Base-by-base conservation (phyloP, 2,888 invertebrate genomes). In the Drosophila sordidula region DNA sequence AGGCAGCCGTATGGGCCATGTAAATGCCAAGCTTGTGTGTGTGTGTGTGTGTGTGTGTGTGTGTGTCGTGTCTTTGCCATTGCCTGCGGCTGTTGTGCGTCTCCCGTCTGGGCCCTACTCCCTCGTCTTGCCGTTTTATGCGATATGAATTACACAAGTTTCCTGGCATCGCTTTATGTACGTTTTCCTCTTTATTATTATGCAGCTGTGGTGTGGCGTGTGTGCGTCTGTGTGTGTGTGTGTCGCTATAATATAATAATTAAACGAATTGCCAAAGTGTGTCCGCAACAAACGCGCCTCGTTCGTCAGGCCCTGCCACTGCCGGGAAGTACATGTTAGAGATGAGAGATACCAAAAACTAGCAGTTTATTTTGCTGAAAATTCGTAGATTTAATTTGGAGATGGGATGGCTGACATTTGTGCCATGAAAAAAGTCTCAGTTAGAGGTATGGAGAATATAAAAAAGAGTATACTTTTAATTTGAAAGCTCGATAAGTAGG, bases 181-280 rank as follows among this genome's bases (percentile, higher is more conserved):
- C 83, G 77, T 80, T 83, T 83, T 88, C 83, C 83, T 83, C 88
- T 88, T 80, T 88, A 86, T 83, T 83, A 86, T 88, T 57, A 79
- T 79, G 56, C 83, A 74, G 78, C 70, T 41, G 56, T 57, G 65
- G 29, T 62, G 61, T 49, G 57, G 47, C 52, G 12, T 54, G 22
- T 45, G 26, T 46, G 47, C 29, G 41, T 52, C 18, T 51, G 26
- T 45, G 44, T 45, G 51, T 57, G 49, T 66, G 56, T 49, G 26
- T 66, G 58, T 81, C 68, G 57, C 78, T 80, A 80, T 89, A 84
- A 85, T 80, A 90, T 87, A 80, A 90, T 89, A 91, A 90, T 90
- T 90, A 91, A 90, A 89, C 76, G 89, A 90, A 89, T 90, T 89
- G 87, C 85, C 84, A 87, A 90, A 84, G 89, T 87, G 87, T 90